These are phyloP conservation scores for Leuciscus idus DNA, from an alignment of 2,113 vertebrate species.

Conservation along the genomic window DNA sequence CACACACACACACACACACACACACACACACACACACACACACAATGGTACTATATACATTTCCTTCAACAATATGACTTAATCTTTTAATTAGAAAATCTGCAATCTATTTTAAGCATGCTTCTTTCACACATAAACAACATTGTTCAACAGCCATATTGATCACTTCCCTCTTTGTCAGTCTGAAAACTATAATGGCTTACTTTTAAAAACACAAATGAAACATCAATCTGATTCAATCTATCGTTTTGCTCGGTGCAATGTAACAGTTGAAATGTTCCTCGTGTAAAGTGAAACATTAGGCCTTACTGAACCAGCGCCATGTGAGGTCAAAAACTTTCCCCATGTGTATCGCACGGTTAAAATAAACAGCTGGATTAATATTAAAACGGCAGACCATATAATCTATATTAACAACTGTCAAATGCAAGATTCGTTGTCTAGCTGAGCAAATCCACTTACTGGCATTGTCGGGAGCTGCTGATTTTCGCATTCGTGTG, in stretches of 20 bases:
- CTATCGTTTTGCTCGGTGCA: neutral
- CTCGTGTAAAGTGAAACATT: conserved; percentile 3
- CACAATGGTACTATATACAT: neutral
- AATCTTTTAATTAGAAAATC: neutral
- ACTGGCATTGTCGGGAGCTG: conserved; percentile 51
- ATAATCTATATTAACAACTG: neutral
- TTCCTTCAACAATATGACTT: neutral
- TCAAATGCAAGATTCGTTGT: neutral
- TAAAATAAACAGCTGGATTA: neutral
- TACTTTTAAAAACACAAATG: neutral
- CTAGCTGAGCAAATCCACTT: conserved; percentile 35
- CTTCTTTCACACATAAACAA: neutral
- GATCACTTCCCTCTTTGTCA: neutral
- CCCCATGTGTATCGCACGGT: neutral
- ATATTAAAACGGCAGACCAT: neutral
- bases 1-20: too few species aligned
- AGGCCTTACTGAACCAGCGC: conserved; percentile 23
- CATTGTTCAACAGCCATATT: neutral
- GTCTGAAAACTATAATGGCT: neutral
- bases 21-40: too few species aligned
- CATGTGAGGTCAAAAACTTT: conserved; percentile 52
- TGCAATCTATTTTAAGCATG: neutral
- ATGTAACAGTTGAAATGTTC: neutral
- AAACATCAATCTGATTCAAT: neutral
- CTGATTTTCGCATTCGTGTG: conserved; percentile 35